Evolutionary conservation across 1,140 invertebrate genomes (phyloP).

Genomic region (Catajapyx aquilonaris): DNA sequence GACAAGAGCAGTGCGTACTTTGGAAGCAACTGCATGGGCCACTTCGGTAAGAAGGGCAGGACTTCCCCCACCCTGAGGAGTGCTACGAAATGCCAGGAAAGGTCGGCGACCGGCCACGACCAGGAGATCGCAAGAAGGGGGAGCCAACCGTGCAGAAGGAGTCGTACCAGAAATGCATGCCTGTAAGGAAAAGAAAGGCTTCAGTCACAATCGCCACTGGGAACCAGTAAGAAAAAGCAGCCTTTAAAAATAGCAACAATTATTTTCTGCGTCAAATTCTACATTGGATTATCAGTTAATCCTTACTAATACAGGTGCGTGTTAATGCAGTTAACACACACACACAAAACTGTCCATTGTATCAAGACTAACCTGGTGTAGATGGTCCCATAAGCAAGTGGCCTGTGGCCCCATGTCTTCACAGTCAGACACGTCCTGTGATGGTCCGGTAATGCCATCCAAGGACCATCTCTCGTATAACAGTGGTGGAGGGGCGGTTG

Average conservation of each 20-base stretch:
- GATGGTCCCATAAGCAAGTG: conserved; percentile 64
- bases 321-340: no score
- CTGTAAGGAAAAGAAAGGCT: no score
- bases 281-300: no score
- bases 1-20: conserved; percentile 52
- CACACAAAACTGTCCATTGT: no score
- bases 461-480: conserved; percentile 69
- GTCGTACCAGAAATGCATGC: no score
- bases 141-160: no score
- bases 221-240: conserved; percentile 42
- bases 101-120: conserved; percentile 60
- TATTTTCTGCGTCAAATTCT: no score
- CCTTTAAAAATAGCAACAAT: conserved; percentile 59
- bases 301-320: no score
- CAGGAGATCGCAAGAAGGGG: conserved; percentile 54
- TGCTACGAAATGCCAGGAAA: conserved; percentile 73
- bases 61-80: conserved; percentile 60
- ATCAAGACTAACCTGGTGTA: no score
- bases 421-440: conserved; percentile 57
- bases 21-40: conserved; percentile 67
- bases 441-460: no score
- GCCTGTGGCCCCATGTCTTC: conserved; percentile 52
- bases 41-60: conserved; percentile 57
- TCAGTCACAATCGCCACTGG: no score
- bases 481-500: conserved; percentile 31